Evolutionary conservation across 2,797 vertebrate species (phyloP).

Genomic region (Chrysocyon brachyurus): DNA sequence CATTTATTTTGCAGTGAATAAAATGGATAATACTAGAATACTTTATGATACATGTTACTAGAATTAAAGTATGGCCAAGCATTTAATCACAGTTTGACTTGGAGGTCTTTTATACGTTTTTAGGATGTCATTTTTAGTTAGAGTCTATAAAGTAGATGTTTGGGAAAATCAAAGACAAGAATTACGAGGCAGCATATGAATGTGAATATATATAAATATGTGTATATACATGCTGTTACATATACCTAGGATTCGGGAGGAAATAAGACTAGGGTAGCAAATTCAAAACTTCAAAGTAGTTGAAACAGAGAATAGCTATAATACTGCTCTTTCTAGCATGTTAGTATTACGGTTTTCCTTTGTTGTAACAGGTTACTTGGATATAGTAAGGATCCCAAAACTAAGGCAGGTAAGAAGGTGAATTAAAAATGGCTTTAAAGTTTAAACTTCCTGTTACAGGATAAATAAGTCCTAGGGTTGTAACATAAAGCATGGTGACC

Average conservation of each 20-base stretch:
- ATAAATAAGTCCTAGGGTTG: neutral
- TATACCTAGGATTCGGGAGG: neutral
- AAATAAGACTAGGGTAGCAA: neutral
- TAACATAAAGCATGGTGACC: neutral
- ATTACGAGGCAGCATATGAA: neutral
- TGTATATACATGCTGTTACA: neutral
- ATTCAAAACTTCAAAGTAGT: neutral
- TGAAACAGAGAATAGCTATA: neutral
- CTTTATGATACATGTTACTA: neutral
- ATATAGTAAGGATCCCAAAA: neutral
- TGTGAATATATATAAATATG: neutral
- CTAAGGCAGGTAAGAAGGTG: neutral
- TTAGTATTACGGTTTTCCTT: neutral
- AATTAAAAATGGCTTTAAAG: conserved; percentile 3
- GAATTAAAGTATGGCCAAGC: neutral
- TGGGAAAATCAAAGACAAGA: neutral
- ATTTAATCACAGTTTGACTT: conserved; percentile 40
- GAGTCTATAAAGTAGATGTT: conserved; percentile 25
- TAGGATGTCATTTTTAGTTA: conserved; percentile 19
- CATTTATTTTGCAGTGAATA: conserved; percentile 54
- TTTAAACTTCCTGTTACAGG: neutral
- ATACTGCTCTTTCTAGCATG: neutral
- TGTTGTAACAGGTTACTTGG: neutral
- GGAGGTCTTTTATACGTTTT: conserved; percentile 34
- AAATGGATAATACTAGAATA: conserved; percentile 59